A percentile compares a stretch with the other conserved stretches of the same genome.
phyloP scores from a whole-genome alignment of 2,888 invertebrate species.

The Ormyrus nitidulus region DNA sequence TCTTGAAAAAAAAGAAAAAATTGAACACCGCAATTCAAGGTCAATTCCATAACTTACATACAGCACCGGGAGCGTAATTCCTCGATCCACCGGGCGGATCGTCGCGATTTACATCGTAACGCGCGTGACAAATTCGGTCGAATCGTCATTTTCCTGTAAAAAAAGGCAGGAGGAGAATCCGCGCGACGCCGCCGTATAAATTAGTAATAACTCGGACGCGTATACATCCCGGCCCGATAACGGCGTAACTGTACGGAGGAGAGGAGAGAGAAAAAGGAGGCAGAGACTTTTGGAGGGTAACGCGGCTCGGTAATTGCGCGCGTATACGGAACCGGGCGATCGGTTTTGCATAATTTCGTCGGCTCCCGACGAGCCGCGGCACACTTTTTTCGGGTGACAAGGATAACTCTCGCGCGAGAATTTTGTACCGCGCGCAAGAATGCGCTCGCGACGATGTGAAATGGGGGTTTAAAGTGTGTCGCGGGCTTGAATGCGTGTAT shows the following conservation, averaged over 20 bases:
- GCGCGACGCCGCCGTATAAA: conserved; percentile 36
- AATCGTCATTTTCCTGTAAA: not conserved
- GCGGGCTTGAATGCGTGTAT: too few relatives aligned
- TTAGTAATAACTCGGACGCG: conserved; percentile 47
- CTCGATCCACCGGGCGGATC: not conserved
- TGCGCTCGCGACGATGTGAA: not conserved
- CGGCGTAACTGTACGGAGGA: conserved; percentile 48
- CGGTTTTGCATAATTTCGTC: not conserved
- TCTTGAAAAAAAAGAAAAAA: not conserved
- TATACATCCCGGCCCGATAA: conserved; percentile 23
- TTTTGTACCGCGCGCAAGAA: not conserved
- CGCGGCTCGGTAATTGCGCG: conserved; percentile 32
- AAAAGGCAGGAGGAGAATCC: not conserved
- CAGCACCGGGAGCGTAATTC: not conserved
- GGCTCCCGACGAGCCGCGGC: not conserved
- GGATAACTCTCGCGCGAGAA: not conserved
- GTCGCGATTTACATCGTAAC: not conserved
- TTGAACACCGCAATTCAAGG: conserved; percentile 20
- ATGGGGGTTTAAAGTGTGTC: too few relatives aligned
- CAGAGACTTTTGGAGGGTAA: conserved; percentile 11
- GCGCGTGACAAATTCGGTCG: conserved; percentile 28
- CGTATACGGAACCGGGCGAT: not conserved
- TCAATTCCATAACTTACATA: conserved; percentile 32
- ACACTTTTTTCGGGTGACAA: conserved; percentile 22
- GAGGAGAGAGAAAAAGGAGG: not conserved